phyloP scores from a whole-genome alignment of 1,140 invertebrate genomes.

The Druon quercuslanigerum region DNA sequence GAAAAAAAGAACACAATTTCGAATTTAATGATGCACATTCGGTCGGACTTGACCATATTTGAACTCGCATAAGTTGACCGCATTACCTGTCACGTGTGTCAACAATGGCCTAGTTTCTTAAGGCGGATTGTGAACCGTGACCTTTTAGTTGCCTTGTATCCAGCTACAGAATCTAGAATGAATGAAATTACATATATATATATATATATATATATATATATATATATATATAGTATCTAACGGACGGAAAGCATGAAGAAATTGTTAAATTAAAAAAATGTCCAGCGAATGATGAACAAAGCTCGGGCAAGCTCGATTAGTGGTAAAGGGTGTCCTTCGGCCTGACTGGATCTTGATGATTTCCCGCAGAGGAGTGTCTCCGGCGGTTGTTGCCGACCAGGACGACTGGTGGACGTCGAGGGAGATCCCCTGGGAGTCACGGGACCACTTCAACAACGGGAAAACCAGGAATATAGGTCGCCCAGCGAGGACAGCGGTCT shows the following conservation, averaged over 20 bases:
- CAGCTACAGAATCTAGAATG: background rate
- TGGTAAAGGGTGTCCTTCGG: conserved; percentile 33
- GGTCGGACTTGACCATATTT: conserved; percentile 33
- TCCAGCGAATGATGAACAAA: conserved; percentile 41
- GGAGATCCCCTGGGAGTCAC: conserved; percentile 77
- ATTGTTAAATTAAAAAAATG: background rate
- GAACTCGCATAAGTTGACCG: conserved; percentile 14
- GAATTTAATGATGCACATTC: conserved; percentile 36
- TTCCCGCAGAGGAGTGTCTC: conserved; percentile 69
- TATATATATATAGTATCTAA: background rate
- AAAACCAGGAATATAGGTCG: conserved; percentile 81
- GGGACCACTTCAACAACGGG: conserved; percentile 67
- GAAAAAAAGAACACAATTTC: conserved; percentile 16
- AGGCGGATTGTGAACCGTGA: background rate
- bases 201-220: background rate
- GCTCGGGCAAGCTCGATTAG: conserved; percentile 55
- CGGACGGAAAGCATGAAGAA: background rate
- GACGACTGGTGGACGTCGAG: conserved; percentile 78
- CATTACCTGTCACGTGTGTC: conserved; percentile 14
- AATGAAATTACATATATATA: background rate
- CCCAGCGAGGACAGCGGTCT: conserved; percentile 90
- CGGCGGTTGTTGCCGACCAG: conserved; percentile 68
- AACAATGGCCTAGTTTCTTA: background rate
- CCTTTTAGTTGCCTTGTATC: background rate
- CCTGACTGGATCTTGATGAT: conserved; percentile 67